Percentiles rank a stretch among this genome's conserved stretches.
phyloP scores from a whole-genome alignment of 2,888 invertebrate genomes.

The Euphydryas editha region DNA sequence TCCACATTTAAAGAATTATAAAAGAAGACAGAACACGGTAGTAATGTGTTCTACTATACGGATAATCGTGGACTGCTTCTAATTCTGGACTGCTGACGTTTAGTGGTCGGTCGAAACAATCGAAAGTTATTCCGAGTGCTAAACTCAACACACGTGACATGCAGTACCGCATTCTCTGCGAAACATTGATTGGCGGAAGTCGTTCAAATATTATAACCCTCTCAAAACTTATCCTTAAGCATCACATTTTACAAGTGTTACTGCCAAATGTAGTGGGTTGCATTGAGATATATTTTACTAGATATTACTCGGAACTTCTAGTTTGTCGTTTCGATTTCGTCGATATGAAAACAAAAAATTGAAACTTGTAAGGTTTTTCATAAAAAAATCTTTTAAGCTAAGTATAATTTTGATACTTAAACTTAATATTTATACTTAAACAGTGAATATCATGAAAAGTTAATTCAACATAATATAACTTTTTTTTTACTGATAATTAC shows the following conservation, averaged over 20 bases:
- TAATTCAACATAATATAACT: no score
- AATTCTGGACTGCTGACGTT: conserved; percentile 74
- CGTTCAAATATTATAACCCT: conserved; percentile 13
- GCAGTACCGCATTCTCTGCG: conserved; percentile 67
- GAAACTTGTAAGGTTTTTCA: no score
- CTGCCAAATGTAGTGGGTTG: not conserved
- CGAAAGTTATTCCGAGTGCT: conserved; percentile 79
- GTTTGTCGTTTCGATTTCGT: not conserved
- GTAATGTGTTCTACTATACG: conserved; percentile 54
- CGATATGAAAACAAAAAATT: no score
- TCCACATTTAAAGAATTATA: conserved; percentile 1
- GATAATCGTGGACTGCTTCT: conserved; percentile 67
- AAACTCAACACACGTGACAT: conserved; percentile 67
- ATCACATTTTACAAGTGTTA: conserved; percentile 5
- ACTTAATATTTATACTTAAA: no score
- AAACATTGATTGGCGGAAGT: conserved; percentile 62
- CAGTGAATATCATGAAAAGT: no score
- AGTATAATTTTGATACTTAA: no score
- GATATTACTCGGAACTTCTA: not conserved
- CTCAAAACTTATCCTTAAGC: conserved; percentile 8
- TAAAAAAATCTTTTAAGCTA: no score
- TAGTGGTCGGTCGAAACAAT: conserved; percentile 70
- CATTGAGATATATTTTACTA: conserved; percentile 9
- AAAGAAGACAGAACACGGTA: conserved; percentile 37
- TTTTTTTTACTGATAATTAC: no score